A percentile compares a stretch with the other conserved stretches of the same genome.
phyloP scores from a whole-genome alignment of 2,797 vertebrate species.

The Hyperoplus lanceolatus region DNA sequence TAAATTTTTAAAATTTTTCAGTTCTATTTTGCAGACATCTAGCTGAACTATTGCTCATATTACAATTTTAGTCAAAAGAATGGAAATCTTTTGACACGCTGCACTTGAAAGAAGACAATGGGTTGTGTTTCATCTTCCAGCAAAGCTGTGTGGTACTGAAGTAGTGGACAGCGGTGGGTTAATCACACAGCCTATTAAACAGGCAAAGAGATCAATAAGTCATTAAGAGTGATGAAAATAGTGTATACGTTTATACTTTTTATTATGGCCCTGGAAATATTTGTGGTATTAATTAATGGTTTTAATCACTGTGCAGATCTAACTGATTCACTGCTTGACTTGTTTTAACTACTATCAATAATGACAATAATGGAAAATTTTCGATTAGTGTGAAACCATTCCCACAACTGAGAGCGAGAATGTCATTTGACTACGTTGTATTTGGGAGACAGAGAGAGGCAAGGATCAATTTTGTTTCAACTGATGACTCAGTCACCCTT shows the following conservation, averaged over 20 bases:
- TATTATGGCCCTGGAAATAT: too few species aligned
- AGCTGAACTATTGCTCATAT: too few species aligned
- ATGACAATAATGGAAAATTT: background rate
- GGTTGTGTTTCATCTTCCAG: background rate
- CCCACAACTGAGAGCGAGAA: background rate
- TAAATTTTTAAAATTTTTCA: too few species aligned
- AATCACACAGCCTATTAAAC: slow-evolving; percentile 24
- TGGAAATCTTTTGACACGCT: background rate
- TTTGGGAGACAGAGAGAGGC: background rate
- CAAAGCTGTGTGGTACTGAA: background rate
- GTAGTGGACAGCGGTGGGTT: slow-evolving; percentile 15
- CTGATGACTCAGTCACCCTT: slow-evolving; percentile 38
- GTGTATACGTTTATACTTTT: too few species aligned
- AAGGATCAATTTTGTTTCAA: slow-evolving; percentile 17
- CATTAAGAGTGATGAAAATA: background rate
- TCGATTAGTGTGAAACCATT: background rate
- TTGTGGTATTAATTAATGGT: background rate
- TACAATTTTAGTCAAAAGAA: too few species aligned
- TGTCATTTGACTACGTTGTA: background rate
- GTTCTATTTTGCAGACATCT: too few species aligned
- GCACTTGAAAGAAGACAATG: background rate
- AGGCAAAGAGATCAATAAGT: slow-evolving; percentile 27
- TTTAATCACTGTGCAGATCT: too few species aligned
- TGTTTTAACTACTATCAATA: background rate
- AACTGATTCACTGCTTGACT: too few species aligned